Evolutionary conservation across 2,797 vertebrate genomes (phyloP), one percentile per base, ranked within the genome.

Genomic region (Eulemur rubriventer): DNA sequence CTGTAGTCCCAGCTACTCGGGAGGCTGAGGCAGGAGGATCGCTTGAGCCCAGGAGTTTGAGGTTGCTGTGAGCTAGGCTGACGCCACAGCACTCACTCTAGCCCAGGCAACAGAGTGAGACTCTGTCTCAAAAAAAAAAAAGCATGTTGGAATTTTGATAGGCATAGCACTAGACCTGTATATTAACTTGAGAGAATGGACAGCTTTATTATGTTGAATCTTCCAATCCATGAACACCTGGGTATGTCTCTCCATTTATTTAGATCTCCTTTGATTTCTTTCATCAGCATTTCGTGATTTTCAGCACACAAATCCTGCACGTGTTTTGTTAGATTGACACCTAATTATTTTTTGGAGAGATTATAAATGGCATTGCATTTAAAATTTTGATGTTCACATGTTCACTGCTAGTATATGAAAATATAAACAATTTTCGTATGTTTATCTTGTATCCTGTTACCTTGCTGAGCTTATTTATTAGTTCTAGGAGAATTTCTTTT

Each of bases 401-500:
- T 93, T 96, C 26, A 59, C 87, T 83, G 43, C 26, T 86, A 82
- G 57, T 48, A 76, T 78, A 92, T 55, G 87, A 33, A 95, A 95
- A 94, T 92, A 57, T 18, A 79, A 79, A 63, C 86, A 17, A 65
- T 72, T 70, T 93, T 78, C 70, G 35, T 79, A 78, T 90, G 43
- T 95, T 90, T 94, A 88, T 94, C 48, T 93, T 93, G 6, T 63
- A 91, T 75, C 43, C 18, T 84, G 26, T 94, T 89, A 81, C 11
- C 35, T 93, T 94, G 59, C 33, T 92, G 67, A 81, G 52, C 67
- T 87, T 92, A 85, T 35, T 85, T 75, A 65, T 84, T 87, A 89
- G 26, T 84, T 92, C 52, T 69, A 52, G 33, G 14, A 92, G 41
- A 43, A 5, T 33, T 73, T 30, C 26, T 84, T 84, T 95, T 73